Conservation (phyloP, 2,797 vertebrate genomes). For the Spheniscus humboldti region DNA sequence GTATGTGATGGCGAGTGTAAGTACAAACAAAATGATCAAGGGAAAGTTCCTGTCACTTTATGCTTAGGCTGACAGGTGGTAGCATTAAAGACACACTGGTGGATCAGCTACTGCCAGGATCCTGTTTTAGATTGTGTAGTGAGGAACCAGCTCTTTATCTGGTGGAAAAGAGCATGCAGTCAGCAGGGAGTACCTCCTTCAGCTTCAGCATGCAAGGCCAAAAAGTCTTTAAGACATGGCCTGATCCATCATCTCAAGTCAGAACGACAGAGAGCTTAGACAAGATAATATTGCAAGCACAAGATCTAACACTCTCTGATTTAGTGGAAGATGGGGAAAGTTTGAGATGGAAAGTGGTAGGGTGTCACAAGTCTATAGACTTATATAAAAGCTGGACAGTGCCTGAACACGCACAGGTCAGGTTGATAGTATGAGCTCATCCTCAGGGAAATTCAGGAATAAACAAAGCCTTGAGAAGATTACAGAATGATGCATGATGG, state of each 20-base stretch:
- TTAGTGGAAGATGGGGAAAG: not conserved
- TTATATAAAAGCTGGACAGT: not conserved
- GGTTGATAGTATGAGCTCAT: not conserved
- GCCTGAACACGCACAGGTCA: not conserved
- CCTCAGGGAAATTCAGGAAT: not conserved
- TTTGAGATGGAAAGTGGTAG: not conserved
- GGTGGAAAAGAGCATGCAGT: not conserved
- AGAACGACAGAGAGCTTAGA: not conserved
- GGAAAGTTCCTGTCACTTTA: not conserved
- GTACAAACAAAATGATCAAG: not conserved
- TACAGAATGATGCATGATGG: not conserved
- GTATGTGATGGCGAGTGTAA: not conserved
- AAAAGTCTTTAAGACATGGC: not conserved
- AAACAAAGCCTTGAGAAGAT: not conserved
- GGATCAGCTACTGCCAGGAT: not conserved
- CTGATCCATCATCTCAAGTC: not conserved
- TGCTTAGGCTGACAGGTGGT: not conserved
- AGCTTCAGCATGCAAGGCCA: not conserved
- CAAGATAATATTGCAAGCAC: not conserved
- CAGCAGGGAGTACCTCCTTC: not conserved
- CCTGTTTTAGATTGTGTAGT: not conserved
- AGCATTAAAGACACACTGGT: not conserved
- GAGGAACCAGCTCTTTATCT: not conserved
- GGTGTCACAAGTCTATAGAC: not conserved
- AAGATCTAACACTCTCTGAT: not conserved